phyloP scores from a whole-genome alignment of 2,888 invertebrate genomes.

The Agonopterix subpropinquella region DNA sequence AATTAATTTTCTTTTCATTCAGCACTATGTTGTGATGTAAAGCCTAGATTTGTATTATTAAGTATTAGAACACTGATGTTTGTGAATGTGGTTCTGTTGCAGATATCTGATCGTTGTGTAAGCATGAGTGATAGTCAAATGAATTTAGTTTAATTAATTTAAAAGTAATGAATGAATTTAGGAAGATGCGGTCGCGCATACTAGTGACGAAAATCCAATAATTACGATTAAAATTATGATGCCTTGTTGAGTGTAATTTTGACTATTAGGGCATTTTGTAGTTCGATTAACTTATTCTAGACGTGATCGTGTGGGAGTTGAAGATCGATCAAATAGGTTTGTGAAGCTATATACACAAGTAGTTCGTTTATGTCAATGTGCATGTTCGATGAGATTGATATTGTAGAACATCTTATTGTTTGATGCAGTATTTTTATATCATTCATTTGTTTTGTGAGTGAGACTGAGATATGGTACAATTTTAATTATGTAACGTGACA shows the following conservation, averaged over 20 bases:
- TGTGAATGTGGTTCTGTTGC: constrained; percentile 59
- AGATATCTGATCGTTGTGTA: constrained; percentile 47
- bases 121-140: constrained; percentile 71
- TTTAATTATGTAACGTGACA: constrained; percentile 45
- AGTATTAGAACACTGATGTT: constrained; percentile 72
- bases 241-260: constrained; percentile 70
- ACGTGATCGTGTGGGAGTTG: constrained; percentile 59
- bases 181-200: constrained; percentile 75
- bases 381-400: constrained; percentile 24
- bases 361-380: constrained; percentile 35
- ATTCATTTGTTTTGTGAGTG: constrained; percentile 66
- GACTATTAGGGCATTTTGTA: constrained; percentile 71
- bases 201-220: constrained; percentile 75
- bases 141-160: constrained; percentile 71
- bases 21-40: constrained; percentile 69
- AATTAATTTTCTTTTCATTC: constrained; percentile 45
- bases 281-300: constrained; percentile 69
- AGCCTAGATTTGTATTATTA: constrained; percentile 72
- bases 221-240: constrained; percentile 64
- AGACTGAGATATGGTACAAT: constrained; percentile 73
- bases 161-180: constrained; percentile 68
- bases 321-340: constrained; percentile 65
- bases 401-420: constrained; percentile 47
- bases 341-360: constrained; percentile 39
- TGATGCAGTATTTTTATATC: constrained; percentile 69